These are phyloP conservation scores for Thryonomys swinderianus DNA, from an alignment of 2,113 vertebrate genomes.

Conservation along the genomic window DNA sequence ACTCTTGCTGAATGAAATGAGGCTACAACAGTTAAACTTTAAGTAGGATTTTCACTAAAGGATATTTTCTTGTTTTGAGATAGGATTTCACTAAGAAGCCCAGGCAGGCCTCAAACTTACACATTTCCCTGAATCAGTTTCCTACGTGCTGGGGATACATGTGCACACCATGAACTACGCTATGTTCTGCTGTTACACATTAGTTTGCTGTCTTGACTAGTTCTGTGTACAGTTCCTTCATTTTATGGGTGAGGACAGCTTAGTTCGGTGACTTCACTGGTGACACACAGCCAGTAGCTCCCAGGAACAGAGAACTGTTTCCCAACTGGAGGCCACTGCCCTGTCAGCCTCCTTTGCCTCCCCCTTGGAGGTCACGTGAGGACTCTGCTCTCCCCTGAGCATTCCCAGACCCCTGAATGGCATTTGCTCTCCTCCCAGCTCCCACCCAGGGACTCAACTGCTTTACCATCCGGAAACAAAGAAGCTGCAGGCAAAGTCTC, in stretches of 20 bases:
- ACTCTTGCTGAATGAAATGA: neutral
- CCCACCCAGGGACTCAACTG: neutral
- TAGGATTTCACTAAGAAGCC: neutral
- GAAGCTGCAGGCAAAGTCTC: constrained; percentile 3
- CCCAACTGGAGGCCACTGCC: neutral
- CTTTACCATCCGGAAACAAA: neutral
- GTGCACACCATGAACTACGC: neutral
- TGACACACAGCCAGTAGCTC: neutral
- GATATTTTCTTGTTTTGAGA: neutral
- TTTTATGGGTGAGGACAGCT: neutral
- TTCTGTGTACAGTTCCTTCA: neutral
- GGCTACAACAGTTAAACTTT: neutral
- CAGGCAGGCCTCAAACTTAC: neutral
- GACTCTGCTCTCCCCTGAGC: neutral
- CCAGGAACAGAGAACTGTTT: neutral
- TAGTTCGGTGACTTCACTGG: neutral
- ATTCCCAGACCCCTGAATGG: neutral
- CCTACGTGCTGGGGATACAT: neutral
- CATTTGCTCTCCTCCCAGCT: neutral
- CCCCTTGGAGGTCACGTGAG: too few relatives aligned
- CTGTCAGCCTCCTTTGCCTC: neutral
- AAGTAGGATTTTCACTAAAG: neutral
- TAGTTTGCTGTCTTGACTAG: neutral
- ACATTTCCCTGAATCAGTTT: neutral
- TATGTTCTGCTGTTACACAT: neutral